These are phyloP conservation scores for Cyclophora albipunctata DNA, from an alignment of 2,888 invertebrate species.

Conservation along the genomic window DNA sequence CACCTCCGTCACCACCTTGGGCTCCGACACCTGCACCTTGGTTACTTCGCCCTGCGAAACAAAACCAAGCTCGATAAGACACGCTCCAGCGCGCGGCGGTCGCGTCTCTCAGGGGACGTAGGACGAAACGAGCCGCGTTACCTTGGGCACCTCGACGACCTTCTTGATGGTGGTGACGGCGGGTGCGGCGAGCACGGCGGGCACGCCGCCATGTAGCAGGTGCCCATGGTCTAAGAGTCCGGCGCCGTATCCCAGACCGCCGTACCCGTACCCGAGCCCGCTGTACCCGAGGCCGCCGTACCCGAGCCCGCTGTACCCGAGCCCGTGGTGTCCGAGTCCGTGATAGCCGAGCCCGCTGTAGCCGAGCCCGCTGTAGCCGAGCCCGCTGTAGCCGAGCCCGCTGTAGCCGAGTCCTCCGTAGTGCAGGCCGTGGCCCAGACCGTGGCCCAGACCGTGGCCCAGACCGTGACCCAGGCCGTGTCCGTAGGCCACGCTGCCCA, in stretches of 20 bases:
- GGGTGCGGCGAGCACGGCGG: constrained; percentile 7
- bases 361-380: constrained; percentile 7
- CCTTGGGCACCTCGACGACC: constrained; percentile 42
- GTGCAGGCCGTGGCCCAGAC: constrained; percentile 14
- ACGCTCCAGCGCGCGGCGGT: background rate
- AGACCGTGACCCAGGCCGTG: constrained; percentile 15
- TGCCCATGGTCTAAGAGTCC: background rate
- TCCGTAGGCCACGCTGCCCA: constrained; percentile 19
- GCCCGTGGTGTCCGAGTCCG: constrained; percentile 9
- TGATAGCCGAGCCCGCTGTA: constrained; percentile 7
- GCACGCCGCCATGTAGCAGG: constrained; percentile 13
- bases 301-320: constrained; percentile 8
- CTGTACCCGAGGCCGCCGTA: constrained; percentile 16
- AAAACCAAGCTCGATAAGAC: background rate
- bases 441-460: constrained; percentile 16
- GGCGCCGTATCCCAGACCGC: constrained; percentile 14
- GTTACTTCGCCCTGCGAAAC: too few relatives aligned
- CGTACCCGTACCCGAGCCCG: constrained; percentile 9
- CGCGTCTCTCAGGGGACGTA: too few relatives aligned
- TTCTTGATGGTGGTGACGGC: constrained; percentile 27
- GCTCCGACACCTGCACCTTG: constrained; percentile 15
- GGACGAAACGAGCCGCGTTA: constrained; percentile 8
- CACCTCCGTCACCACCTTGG: constrained; percentile 35
- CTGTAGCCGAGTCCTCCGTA: constrained; percentile 11
- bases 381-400: constrained; percentile 3